A percentile compares a stretch with the other conserved stretches of the same genome.
phyloP scores from a whole-genome alignment of 2,113 vertebrate genomes.

The Psammodynastes pulverulentus region DNA sequence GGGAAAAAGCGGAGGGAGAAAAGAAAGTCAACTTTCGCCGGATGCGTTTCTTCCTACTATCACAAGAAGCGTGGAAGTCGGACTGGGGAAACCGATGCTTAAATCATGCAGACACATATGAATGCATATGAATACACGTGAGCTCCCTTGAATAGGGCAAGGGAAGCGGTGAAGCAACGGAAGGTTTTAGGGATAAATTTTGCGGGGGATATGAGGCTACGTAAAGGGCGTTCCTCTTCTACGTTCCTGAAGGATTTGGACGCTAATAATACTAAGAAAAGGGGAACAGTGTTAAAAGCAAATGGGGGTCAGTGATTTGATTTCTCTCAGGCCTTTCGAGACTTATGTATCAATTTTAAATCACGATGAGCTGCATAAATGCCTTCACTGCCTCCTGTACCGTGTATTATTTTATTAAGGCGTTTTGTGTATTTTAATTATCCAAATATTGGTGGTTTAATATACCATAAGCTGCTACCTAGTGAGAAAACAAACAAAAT shows the following conservation, averaged over 20 bases:
- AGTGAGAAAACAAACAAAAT: not conserved
- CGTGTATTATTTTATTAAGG: not conserved
- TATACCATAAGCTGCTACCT: not conserved
- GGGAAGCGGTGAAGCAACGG: not conserved
- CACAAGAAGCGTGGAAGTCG: not conserved
- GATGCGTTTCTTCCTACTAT: not conserved
- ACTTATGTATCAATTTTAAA: not conserved
- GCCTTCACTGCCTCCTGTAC: not conserved
- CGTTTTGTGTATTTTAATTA: not conserved
- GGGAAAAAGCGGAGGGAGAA: not conserved
- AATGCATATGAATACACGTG: not conserved
- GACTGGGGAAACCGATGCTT: not conserved
- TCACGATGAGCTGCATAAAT: not conserved
- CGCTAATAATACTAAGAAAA: not conserved
- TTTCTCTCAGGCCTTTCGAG: not conserved
- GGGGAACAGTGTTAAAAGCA: not conserved
- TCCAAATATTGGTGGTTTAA: not conserved
- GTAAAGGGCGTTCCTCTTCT: not conserved
- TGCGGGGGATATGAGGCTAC: not conserved
- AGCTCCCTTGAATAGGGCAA: not conserved
- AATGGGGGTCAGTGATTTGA: not conserved
- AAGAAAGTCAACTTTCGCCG: not conserved
- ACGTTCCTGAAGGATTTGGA: not conserved
- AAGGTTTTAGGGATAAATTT: not conserved
- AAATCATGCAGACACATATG: not conserved